These are phyloP conservation scores for Glandiceps talaboti DNA, from an alignment of 53 echinoderm and acorn worm genomes.

Conservation along the genomic window DNA sequence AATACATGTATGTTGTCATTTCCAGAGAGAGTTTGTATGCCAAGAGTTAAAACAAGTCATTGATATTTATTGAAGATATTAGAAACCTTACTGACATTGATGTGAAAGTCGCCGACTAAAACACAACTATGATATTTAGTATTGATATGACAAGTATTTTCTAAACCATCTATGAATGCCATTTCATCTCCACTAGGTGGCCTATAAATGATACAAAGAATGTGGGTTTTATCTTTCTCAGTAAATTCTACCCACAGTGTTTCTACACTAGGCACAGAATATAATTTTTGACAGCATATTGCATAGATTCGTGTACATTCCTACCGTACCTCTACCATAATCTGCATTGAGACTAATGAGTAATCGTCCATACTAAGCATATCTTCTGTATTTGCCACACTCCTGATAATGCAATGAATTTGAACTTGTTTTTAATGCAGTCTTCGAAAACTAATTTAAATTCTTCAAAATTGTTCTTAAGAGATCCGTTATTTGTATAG, in stretches of 20 bases:
- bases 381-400: background rate
- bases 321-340: background rate
- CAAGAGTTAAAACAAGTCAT: no score
- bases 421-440: background rate
- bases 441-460: background rate
- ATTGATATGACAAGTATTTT: background rate
- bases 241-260: background rate
- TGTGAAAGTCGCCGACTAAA: constrained; percentile 59
- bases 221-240: background rate
- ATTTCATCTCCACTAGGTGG: background rate
- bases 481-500: background rate
- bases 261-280: background rate
- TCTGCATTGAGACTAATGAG: background rate
- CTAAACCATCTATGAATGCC: background rate
- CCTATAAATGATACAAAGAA: background rate
- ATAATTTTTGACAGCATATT: no score
- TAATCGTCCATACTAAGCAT: background rate
- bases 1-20: no score
- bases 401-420: background rate
- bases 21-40: no score
- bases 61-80: no score
- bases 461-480: background rate
- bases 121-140: constrained; percentile 20
- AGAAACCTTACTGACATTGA: no score
- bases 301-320: background rate